Percentiles rank a stretch among this genome's conserved stretches.
Conservation (phyloP, 2,797 vertebrate genomes). For the Pogonophryne albipinna region DNA sequence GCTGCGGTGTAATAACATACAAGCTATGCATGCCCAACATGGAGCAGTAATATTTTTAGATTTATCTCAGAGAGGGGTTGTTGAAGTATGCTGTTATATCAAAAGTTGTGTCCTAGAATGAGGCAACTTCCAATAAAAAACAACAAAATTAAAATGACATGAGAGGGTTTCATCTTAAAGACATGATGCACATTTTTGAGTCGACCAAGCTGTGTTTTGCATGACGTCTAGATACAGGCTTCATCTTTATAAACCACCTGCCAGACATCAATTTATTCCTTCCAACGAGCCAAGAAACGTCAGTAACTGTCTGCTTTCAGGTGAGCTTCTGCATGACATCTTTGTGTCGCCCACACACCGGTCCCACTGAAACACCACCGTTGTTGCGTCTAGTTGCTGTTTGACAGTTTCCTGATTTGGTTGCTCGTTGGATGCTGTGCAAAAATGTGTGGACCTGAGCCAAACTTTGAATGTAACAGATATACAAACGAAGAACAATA, state of each 20-base stretch:
- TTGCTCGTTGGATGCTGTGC: slow-evolving; percentile 22
- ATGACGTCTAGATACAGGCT: not conserved
- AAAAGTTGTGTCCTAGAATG: slow-evolving; percentile 48
- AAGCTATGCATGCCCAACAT: slow-evolving; percentile 42
- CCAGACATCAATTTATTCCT: slow-evolving; percentile 11
- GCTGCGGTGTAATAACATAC: slow-evolving; percentile 52
- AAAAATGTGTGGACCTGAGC: slow-evolving; percentile 29
- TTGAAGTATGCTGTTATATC: slow-evolving; percentile 49
- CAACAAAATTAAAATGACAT: slow-evolving; percentile 24
- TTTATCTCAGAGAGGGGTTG: slow-evolving; percentile 32
- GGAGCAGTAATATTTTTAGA: slow-evolving; percentile 46
- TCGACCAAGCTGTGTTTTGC: not conserved
- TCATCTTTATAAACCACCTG: slow-evolving; percentile 16
- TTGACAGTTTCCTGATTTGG: slow-evolving; percentile 44
- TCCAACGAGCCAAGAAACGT: slow-evolving; percentile 18
- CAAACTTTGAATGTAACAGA: slow-evolving; percentile 39
- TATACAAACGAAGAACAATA: slow-evolving; percentile 24
- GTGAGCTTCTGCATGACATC: slow-evolving; percentile 31
- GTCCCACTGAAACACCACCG: slow-evolving; percentile 31
- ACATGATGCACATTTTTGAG: not conserved
- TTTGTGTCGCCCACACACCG: slow-evolving; percentile 20
- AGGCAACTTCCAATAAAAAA: slow-evolving; percentile 16
- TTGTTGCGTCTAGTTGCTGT: slow-evolving; percentile 41
- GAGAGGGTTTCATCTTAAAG: not conserved
- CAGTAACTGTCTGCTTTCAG: slow-evolving; percentile 46